Conservation (phyloP, 2,797 vertebrate genomes). For the Lacerta agilis region DNA sequence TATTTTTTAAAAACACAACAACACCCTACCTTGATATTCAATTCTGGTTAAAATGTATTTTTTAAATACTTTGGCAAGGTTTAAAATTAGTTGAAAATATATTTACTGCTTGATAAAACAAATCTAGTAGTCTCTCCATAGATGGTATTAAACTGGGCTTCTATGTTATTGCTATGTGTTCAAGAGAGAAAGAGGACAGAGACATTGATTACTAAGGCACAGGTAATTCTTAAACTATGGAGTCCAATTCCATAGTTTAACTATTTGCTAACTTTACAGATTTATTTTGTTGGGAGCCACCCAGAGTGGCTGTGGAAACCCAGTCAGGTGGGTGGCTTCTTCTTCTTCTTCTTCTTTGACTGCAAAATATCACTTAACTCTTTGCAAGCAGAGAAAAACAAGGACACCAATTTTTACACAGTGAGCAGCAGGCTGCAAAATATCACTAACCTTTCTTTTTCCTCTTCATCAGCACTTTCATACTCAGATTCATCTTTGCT, state of each 20-base stretch:
- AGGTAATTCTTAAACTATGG: no score
- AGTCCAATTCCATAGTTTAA: no score
- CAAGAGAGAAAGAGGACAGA: no score
- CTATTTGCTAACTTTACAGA: no score
- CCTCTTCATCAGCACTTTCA: constrained; percentile 92
- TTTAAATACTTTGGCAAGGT: background rate
- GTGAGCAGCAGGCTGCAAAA: background rate
- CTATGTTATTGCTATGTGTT: no score
- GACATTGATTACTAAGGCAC: no score
- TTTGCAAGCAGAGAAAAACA: background rate
- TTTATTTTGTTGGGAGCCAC: no score
- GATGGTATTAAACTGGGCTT: background rate
- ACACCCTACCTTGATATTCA: background rate
- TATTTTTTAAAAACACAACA: background rate
- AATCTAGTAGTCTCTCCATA: background rate
- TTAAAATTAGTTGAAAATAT: background rate
- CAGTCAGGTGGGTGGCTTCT: no score
- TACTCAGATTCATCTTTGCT: constrained; percentile 94
- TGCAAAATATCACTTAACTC: no score
- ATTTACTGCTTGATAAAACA: background rate
- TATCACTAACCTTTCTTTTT: constrained; percentile 87
- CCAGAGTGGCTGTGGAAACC: no score
- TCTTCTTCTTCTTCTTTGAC: no score
- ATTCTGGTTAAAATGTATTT: background rate
- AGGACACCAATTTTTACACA: fast-evolving